Conservation (phyloP, 2,113 vertebrate genomes). For the Meriones unguiculatus region DNA sequence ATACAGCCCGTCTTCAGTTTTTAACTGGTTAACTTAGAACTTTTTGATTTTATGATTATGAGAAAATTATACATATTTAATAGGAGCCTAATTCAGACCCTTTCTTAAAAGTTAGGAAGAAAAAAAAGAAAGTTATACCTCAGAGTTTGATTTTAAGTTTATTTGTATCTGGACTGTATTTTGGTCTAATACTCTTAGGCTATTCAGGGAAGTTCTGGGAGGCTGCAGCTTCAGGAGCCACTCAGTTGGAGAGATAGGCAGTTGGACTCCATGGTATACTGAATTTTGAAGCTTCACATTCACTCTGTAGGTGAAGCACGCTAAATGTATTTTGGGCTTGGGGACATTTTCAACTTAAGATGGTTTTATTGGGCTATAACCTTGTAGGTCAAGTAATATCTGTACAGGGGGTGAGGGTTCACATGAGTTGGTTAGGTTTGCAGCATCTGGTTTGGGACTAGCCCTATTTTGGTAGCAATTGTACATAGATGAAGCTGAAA, state of each 20-base stretch:
- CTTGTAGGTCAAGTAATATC: not conserved
- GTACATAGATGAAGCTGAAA: not conserved
- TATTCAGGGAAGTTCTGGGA: not conserved
- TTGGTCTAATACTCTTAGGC: not conserved
- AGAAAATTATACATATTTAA: not conserved
- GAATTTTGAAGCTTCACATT: not conserved
- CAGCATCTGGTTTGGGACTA: not conserved
- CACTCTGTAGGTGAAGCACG: not conserved
- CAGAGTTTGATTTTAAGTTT: not conserved
- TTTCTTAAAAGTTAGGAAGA: not conserved
- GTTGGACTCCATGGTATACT: not conserved
- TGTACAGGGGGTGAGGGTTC: not conserved
- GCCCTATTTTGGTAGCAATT: not conserved
- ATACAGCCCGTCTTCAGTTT: not conserved
- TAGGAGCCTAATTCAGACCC: not conserved
- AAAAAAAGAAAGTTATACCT: not conserved
- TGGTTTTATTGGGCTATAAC: not conserved
- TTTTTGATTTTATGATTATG: not conserved
- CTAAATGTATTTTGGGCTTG: not conserved
- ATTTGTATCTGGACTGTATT: not conserved
- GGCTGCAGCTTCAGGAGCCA: not conserved
- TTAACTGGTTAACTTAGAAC: not conserved
- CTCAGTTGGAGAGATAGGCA: not conserved
- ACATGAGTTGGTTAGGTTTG: not conserved
- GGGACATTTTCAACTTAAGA: not conserved